A percentile compares a stretch with the other conserved stretches of the same genome.
These are phyloP conservation scores for Lindbergichthys nudifrons DNA, from an alignment of 2,797 vertebrate genomes.

Conservation along the genomic window DNA sequence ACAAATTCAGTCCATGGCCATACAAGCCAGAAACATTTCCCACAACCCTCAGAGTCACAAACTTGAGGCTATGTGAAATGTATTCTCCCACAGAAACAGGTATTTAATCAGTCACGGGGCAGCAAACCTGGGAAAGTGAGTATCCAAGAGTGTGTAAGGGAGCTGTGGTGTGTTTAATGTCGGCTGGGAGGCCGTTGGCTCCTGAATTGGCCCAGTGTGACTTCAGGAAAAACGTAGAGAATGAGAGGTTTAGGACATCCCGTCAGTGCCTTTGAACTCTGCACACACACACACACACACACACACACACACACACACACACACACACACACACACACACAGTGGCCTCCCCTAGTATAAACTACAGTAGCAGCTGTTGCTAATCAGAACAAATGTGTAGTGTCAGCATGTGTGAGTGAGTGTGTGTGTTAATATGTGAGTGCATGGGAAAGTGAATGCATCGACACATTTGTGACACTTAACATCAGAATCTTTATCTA, in stretches of 20 bases:
- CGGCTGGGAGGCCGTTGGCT: slow-evolving; percentile 51
- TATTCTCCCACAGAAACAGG: slow-evolving; percentile 62
- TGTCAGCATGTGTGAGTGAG: slow-evolving; percentile 61
- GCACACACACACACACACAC: slow-evolving; percentile 6
- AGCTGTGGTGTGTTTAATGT: slow-evolving; percentile 50
- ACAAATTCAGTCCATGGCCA: slow-evolving; percentile 29
- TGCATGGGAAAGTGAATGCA: slow-evolving; percentile 41
- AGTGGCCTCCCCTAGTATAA: slow-evolving; percentile 59
- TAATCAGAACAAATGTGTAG: slow-evolving; percentile 77
- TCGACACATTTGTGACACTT: slow-evolving; percentile 7
- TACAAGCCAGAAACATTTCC: slow-evolving; percentile 53
- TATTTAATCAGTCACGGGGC: slow-evolving; percentile 56
- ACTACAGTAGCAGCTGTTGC: slow-evolving; percentile 82
- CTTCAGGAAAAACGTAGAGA: slow-evolving; percentile 62
- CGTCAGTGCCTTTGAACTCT: slow-evolving; percentile 81
- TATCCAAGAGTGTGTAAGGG: slow-evolving; percentile 48
- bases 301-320: slow-evolving; percentile 36
- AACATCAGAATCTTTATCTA: background rate
- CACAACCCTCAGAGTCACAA: slow-evolving; percentile 44
- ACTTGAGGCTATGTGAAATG: slow-evolving; percentile 44
- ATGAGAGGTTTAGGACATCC: slow-evolving; percentile 73
- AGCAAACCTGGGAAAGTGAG: slow-evolving; percentile 42
- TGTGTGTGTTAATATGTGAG: slow-evolving; percentile 35
- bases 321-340: slow-evolving; percentile 28
- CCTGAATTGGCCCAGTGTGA: slow-evolving; percentile 72